These are phyloP conservation scores for Hyles vespertilio DNA, from an alignment of 1,140 invertebrate species.

Conservation along the genomic window DNA sequence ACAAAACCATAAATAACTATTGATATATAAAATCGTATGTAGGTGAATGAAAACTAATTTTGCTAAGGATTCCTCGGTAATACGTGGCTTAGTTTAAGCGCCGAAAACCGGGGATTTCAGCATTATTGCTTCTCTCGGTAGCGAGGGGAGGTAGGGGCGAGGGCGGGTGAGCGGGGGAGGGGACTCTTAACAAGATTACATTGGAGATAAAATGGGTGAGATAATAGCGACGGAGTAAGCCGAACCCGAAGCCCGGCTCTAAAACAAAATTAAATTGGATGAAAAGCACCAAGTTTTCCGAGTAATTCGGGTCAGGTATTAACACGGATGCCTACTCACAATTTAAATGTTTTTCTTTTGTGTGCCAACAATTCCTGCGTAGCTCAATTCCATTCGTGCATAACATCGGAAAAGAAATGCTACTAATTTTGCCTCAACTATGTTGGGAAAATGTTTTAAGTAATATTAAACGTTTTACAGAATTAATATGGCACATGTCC, in stretches of 20 bases:
- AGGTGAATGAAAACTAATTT: constrained; percentile 39
- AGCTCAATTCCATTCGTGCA: too few species aligned
- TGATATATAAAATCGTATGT: too few species aligned
- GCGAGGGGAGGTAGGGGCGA: constrained; percentile 11
- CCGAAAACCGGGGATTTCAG: constrained; percentile 65
- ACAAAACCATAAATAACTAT: too few species aligned
- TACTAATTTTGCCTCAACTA: too few species aligned
- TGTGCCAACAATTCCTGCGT: too few species aligned
- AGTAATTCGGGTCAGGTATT: neutral
- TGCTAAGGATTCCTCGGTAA: constrained; percentile 48
- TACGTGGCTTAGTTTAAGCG: constrained; percentile 62
- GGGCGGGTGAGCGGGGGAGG: constrained; percentile 24
- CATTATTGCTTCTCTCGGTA: constrained; percentile 54
- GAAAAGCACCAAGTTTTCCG: constrained; percentile 25
- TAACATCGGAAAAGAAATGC: too few species aligned
- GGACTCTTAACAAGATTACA: constrained; percentile 74
- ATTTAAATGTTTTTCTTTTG: neutral
- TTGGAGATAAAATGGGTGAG: constrained; percentile 68
- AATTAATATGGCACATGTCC: too few species aligned
- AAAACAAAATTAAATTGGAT: constrained; percentile 66
- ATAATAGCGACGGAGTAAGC: constrained; percentile 67
- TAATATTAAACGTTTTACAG: too few species aligned
- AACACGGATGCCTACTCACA: too few species aligned
- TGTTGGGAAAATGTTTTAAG: too few species aligned
- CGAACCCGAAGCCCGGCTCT: constrained; percentile 40